A percentile compares a stretch with the other conserved stretches of the same genome.
phyloP scores from a whole-genome alignment of 2,888 invertebrate species.

The Dione juno region DNA sequence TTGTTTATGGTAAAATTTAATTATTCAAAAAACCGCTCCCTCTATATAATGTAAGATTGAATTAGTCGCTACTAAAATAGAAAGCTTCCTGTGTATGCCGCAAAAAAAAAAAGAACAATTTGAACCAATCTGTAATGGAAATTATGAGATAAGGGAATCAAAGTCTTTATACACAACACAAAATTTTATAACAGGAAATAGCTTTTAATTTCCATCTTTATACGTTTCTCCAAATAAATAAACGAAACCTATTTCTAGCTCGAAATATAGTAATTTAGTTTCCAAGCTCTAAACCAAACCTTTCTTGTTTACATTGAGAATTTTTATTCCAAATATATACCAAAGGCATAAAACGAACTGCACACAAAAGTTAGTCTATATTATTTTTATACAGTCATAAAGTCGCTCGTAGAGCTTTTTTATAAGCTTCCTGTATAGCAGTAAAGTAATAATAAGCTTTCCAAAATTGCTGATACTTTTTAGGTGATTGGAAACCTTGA shows the following conservation, averaged over 20 bases:
- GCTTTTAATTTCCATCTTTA: background rate
- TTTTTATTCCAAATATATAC: slow-evolving; percentile 14
- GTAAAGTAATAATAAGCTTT: slow-evolving; percentile 14
- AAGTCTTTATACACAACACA: too few relatives aligned
- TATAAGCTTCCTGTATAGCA: slow-evolving; percentile 8
- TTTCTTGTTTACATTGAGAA: background rate
- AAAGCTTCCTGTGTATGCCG: too few relatives aligned
- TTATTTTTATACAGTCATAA: slow-evolving; percentile 22
- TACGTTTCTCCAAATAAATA: background rate
- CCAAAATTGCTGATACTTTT: slow-evolving; percentile 2
- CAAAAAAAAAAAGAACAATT: too few relatives aligned
- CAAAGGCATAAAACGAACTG: slow-evolving; percentile 11
- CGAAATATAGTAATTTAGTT: background rate
- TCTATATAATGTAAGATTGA: too few relatives aligned
- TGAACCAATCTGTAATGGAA: too few relatives aligned
- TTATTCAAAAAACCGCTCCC: too few relatives aligned
- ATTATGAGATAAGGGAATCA: too few relatives aligned
- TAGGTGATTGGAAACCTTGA: slow-evolving; percentile 6
- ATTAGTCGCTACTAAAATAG: too few relatives aligned
- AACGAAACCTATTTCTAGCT: background rate
- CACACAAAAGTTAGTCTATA: slow-evolving; percentile 20
- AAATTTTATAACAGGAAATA: too few relatives aligned
- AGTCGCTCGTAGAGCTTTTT: slow-evolving; percentile 10
- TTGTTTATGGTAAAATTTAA: too few relatives aligned
- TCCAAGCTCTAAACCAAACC: background rate